Percentiles rank a stretch among this genome's conserved stretches.
Evolutionary conservation across 2,888 invertebrate species (phyloP).

Genomic region (Pilophorus perplexus): DNA sequence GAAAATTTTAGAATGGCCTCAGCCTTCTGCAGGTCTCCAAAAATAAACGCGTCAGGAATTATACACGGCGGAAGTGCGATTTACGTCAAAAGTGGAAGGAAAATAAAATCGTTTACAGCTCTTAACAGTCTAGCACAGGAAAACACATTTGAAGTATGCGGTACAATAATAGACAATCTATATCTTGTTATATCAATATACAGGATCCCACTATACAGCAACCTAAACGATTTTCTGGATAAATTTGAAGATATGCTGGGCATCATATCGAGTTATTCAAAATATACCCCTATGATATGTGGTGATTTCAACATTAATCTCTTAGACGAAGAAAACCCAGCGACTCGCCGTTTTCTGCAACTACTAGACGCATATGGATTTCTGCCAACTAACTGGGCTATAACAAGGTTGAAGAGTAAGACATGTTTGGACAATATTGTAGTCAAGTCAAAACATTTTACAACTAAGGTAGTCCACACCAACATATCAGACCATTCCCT

Average conservation of each 20-base stretch:
- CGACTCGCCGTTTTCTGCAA: not conserved
- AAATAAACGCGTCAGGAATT: too few relatives aligned
- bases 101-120: not conserved
- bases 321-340: not conserved
- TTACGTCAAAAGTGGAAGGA: not conserved
- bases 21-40: not conserved
- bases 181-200: slow-evolving; percentile 2
- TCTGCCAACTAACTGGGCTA: slow-evolving; percentile 2
- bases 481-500: slow-evolving; percentile 12
- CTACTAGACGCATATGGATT: not conserved
- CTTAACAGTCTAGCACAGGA: not conserved
- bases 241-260: slow-evolving; percentile 7
- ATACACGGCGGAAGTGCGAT: not conserved
- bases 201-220: not conserved
- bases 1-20: not conserved
- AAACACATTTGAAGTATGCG: slow-evolving; percentile 3
- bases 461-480: not conserved
- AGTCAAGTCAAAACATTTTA: not conserved
- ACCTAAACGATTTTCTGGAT: not conserved
- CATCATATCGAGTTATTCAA: not conserved
- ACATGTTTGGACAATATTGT: not conserved
- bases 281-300: slow-evolving; percentile 1
- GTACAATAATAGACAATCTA: not conserved
- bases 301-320: not conserved
- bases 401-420: not conserved